These are phyloP conservation scores for Muscidifurax raptorellus DNA, from an alignment of 1,140 invertebrate genomes.

Conservation along the genomic window DNA sequence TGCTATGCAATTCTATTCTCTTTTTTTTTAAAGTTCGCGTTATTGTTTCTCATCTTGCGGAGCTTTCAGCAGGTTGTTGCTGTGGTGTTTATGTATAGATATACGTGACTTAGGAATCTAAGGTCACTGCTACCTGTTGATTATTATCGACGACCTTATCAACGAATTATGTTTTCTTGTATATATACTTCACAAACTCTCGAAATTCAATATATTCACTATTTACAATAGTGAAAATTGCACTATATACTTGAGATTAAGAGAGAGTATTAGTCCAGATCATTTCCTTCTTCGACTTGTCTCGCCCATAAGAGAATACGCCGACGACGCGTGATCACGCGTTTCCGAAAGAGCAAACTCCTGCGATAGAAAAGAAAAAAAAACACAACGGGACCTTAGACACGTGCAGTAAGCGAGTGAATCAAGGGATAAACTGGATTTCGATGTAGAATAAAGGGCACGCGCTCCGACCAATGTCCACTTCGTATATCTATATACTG, in stretches of 20 bases:
- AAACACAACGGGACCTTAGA: background rate
- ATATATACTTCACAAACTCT: no score
- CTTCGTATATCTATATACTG: background rate
- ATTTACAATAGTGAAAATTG: no score
- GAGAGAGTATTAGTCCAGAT: conserved; percentile 31
- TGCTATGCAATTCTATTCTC: background rate
- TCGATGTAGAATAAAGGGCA: background rate
- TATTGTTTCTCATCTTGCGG: background rate
- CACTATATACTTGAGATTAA: no score
- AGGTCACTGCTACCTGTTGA: no score
- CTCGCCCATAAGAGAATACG: background rate
- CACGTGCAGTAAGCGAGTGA: background rate
- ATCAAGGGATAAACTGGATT: conserved; percentile 8
- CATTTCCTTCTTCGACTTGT: conserved; percentile 33
- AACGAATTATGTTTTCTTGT: no score
- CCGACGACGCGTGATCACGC: background rate
- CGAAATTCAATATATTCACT: no score
- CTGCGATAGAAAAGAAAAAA: background rate
- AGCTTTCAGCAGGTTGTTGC: background rate
- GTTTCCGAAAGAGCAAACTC: background rate
- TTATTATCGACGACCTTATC: no score
- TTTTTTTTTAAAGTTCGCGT: background rate
- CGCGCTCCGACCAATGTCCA: background rate
- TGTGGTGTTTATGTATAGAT: no score
- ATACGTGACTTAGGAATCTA: no score